Conservation (phyloP, 2,888 invertebrate species). For the Yponomeuta plumbellus region DNA sequence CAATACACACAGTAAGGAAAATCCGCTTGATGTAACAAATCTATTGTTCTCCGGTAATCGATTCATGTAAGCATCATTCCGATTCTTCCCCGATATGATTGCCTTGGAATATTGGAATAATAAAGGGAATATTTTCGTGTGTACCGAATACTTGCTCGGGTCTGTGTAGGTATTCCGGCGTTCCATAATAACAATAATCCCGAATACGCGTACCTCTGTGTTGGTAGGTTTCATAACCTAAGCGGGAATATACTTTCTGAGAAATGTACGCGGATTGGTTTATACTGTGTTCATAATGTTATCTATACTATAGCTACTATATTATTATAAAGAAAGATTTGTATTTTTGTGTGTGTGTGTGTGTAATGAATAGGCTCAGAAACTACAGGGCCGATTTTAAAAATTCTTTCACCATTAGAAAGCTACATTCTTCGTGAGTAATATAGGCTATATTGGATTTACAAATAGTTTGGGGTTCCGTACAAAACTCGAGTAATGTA, state of each 20-base stretch:
- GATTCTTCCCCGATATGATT: background rate
- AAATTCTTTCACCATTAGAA: no score
- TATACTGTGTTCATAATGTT: background rate
- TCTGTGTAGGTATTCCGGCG: background rate
- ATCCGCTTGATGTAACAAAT: background rate
- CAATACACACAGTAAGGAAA: background rate
- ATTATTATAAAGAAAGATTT: no score
- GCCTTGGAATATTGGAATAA: constrained; percentile 8
- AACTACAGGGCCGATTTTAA: no score
- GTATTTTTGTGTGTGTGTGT: no score
- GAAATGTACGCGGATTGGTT: constrained; percentile 9
- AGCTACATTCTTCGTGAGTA: no score
- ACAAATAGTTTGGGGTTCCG: no score
- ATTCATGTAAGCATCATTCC: background rate
- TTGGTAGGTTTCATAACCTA: constrained; percentile 22
- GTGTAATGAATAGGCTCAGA: no score
- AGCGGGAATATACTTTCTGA: constrained; percentile 23
- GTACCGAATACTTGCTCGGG: constrained; percentile 6
- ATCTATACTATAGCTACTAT: no score
- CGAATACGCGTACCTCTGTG: constrained; percentile 23
- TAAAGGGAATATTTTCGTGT: constrained; percentile 9
- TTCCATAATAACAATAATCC: constrained; percentile 22
- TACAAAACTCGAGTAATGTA: no score
- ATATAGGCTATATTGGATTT: no score
- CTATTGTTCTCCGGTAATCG: background rate